These are phyloP conservation scores for Epirrhoe alternata DNA, from an alignment of 2,888 invertebrate species.

Conservation along the genomic window DNA sequence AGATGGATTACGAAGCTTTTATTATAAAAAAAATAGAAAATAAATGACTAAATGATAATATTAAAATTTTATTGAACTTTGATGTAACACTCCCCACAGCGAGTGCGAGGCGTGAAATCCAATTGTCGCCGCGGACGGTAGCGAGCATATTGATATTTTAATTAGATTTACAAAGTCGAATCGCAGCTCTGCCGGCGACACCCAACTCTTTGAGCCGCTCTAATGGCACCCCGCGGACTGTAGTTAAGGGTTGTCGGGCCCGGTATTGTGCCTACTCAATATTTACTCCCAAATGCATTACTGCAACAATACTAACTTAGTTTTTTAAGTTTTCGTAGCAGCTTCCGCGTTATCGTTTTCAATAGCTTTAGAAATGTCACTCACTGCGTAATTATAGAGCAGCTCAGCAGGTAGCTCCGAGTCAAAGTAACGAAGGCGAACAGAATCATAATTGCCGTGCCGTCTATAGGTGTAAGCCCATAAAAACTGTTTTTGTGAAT, in stretches of 20 bases:
- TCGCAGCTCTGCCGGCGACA: slow-evolving; percentile 71
- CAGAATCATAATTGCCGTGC: slow-evolving; percentile 74
- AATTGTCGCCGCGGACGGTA: slow-evolving; percentile 80
- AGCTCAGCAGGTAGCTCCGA: slow-evolving; percentile 76
- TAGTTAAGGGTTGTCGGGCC: slow-evolving; percentile 81
- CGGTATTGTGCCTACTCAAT: slow-evolving; percentile 81
- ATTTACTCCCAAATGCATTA: slow-evolving; percentile 85
- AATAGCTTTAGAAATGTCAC: slow-evolving; percentile 80
- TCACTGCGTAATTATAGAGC: slow-evolving; percentile 81
- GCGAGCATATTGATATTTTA: slow-evolving; percentile 85
- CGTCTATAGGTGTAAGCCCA: slow-evolving; percentile 61
- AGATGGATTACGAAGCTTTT: too few species aligned
- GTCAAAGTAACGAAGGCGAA: slow-evolving; percentile 66
- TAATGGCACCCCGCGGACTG: slow-evolving; percentile 83
- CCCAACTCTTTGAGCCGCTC: slow-evolving; percentile 82
- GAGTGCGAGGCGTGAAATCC: slow-evolving; percentile 79
- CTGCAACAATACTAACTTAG: slow-evolving; percentile 81
- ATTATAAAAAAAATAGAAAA: not conserved
- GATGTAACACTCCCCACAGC: slow-evolving; percentile 40
- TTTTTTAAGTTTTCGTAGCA: slow-evolving; percentile 82
- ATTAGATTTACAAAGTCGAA: slow-evolving; percentile 84
- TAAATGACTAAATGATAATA: not conserved
- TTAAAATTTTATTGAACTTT: slow-evolving; percentile 17
- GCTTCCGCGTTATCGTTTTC: slow-evolving; percentile 85
- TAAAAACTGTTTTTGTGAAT: slow-evolving; percentile 60